Base-by-base conservation (phyloP, 2,797 vertebrate species). In the Molossus molossus region DNA sequence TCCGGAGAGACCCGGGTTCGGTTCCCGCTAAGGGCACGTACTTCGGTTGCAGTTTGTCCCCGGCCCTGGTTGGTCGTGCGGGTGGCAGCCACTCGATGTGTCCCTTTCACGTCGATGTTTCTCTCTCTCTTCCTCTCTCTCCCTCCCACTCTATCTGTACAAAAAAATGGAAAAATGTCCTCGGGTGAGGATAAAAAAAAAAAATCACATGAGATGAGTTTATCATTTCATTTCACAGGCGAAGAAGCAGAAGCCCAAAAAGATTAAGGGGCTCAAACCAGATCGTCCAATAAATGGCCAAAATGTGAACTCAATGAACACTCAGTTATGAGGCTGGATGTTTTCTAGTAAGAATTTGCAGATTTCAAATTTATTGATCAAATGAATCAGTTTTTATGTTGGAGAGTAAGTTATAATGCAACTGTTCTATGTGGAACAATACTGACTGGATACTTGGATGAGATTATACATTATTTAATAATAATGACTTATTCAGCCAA, bases 331-430 rank as follows among this genome's bases (percentile, higher is more conserved):
- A 20, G 33, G 67, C 33, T 85, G 9, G 17, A 40, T 77, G 23
- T 82, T 77, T 94, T 84, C 33, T 72, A 83, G 55, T 33, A 73
- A 89, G 33, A 86, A 62, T 50, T 25, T 80, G 6, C 11, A 33
- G 40, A 75, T 87, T 95, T 93, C 72, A 79, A 87, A 67, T 37
- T 84, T 79, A 55, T 9, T 93, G 70, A 87, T 9, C 18, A 94
- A 83, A 87, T 65, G 21, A 94, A 92, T 87, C 29, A 6, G 4
- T 86, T 89, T 91, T 88, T 67, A 80, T 25, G 3, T 40, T 69
- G 53, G 18, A 67, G 29, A 40, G 33, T 67, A 91, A 93, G 37
- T 94, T 37, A 76, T 77, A 80, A 95, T 75, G 48, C 1, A 79
- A 60, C 48, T 82, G 20, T 50, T 94, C 58, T 57, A 85, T 53